Base-by-base conservation (phyloP, 2,888 invertebrate species). In the Lamellibrachia satsuma region DNA sequence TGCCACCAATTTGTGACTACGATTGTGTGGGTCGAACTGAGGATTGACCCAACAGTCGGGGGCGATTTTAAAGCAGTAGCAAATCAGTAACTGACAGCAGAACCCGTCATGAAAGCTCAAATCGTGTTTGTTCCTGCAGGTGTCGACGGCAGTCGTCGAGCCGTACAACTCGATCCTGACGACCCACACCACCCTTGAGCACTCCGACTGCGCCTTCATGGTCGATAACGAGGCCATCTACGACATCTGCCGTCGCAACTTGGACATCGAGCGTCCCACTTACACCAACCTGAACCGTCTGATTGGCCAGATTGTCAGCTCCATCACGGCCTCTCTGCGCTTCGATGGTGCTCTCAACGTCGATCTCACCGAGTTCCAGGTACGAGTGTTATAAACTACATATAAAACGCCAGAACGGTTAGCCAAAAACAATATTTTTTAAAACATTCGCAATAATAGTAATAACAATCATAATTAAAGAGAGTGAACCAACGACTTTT, bases 161-260 rank as follows among this genome's bases (percentile, higher is more conserved):
- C 94, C 94, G 15, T 94, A 94, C 93, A 94, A 94, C 94, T 93
- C 99, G 0, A 98, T 99, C 93, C 95, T 99, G 95, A 99, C 98
- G 96, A 99, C 99, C 93, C 99, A 99, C 97, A 99, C 99, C 92
- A 99, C 99, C 93, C 94, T 97, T 93, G 99, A 99, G 97, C 99
- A 99, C 97, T 98, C 98, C 0, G 99, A 99, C 97, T 99, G 99
- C 97, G 98, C 99, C 60, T 95, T 95, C 93, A 94, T 95, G 95
- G 95, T 95, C 91, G 96, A 96, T 93, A 96, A 96, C 93, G 96
- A 96, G 93, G 96, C 96, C 90, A 95, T 96, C 92, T 96, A 95
- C 93, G 95, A 96, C 93, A 95, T 95, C 92, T 95, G 95, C 93
- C 93, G 95, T 52, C 97, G 98, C 93, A 98, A 98, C 95, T 97